Conservation (phyloP, 2,113 vertebrate species). For the Grammomys surdaster region DNA sequence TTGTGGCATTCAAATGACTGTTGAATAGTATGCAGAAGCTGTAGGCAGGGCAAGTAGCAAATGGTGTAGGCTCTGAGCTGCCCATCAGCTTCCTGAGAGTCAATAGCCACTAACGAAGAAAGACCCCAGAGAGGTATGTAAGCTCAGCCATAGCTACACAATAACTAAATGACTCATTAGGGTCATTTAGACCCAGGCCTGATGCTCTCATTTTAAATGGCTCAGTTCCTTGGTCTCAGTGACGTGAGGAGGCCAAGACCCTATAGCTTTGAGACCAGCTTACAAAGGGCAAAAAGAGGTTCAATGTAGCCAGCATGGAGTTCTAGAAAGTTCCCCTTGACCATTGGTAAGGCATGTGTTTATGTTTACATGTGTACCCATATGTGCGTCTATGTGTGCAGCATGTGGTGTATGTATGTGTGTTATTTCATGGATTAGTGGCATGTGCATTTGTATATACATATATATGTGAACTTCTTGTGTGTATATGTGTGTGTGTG, state of each 20-base stretch:
- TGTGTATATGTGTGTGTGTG: not conserved
- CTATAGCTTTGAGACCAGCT: not conserved
- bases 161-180: not conserved
- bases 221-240: not conserved
- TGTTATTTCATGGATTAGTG: not conserved
- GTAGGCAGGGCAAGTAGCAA: not conserved
- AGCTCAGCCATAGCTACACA: not conserved
- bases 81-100: not conserved
- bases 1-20: not conserved
- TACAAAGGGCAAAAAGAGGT: not conserved
- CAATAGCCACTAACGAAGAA: not conserved
- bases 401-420: not conserved
- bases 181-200: not conserved
- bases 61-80: rapidly evolving
- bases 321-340: not conserved
- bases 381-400: not conserved
- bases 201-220: not conserved
- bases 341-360: not conserved
- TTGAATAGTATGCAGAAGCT: not conserved
- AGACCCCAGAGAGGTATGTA: not conserved
- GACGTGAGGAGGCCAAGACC: not conserved
- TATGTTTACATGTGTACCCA: not conserved
- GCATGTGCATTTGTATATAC: not conserved
- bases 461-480: not conserved
- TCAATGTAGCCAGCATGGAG: not conserved